phyloP scores from a whole-genome alignment of 2,797 vertebrate species.

The Pitangus sulphuratus region DNA sequence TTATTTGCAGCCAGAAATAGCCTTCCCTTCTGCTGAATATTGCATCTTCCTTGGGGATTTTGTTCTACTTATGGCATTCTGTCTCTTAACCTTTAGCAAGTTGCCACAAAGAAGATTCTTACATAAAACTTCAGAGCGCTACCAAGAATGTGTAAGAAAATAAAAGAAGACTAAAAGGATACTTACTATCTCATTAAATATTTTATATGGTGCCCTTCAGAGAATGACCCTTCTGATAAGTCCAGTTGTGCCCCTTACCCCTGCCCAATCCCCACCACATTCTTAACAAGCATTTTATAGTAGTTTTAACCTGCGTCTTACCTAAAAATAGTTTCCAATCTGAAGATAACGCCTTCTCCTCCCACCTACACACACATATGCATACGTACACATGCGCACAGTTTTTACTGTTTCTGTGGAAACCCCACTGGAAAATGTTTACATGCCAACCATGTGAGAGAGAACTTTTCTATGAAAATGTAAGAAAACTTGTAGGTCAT shows the following conservation, averaged over 20 bases:
- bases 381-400: neutral
- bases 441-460: conserved; percentile 7
- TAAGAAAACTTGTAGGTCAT: neutral
- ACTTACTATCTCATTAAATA: neutral
- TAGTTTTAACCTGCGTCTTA: conserved; percentile 39
- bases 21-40: neutral
- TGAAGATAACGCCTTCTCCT: conserved; percentile 38
- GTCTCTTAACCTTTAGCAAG: conserved; percentile 36
- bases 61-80: neutral
- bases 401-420: conserved; percentile 58
- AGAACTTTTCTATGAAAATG: conserved; percentile 13
- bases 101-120: conserved; percentile 5
- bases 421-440: conserved; percentile 50
- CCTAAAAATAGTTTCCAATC: conserved; percentile 65
- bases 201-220: neutral
- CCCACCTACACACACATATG: neutral
- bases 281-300: conserved; percentile 36
- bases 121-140: neutral
- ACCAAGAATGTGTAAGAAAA: neutral
- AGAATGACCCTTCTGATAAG: neutral
- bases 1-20: neutral
- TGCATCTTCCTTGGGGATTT: neutral
- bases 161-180: neutral
- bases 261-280: fast-evolving
- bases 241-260: neutral